Evolutionary conservation across 2,888 invertebrate species (phyloP), one percentile per base, ranked within the genome.

Genomic region (Rutpela maculata): DNA sequence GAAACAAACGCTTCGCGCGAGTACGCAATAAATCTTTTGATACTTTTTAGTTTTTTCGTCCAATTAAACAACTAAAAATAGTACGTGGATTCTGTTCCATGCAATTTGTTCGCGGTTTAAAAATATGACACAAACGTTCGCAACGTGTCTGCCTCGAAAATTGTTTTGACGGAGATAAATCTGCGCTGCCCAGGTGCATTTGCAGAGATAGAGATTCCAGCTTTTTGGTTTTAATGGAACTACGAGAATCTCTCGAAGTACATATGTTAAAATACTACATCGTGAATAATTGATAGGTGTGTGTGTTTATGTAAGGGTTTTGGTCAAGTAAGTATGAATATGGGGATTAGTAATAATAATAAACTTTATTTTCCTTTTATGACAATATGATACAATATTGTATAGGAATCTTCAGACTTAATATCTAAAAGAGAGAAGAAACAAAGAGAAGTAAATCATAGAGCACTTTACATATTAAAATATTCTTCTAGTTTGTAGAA

Each of bases 121-220:
- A 72, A 78, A 75, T 75, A 78, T 78, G 73, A 75, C 78, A 68
- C 57, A 67, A 77, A 71, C 69, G 70, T 69, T 77, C 60, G 77
- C 74, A 62, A 68, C 63, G 38, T 63, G 71, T 73, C 75, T 17
- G 50, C 38, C 18, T 65, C 72, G 72, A 74, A 75, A 70, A 75
- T 68, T 59, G 63, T 78, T 73, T 15, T 59, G 76, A 56, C 76
- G 63, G 60, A 73, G 73, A 76, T 63, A 68, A 43, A 76, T 74
- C 50, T 57, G 43, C 12, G 62, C 43, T 7, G 65, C 62, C 17
- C 63, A 72, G 62, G 72, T 22, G 63, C 22, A 67, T 10, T 22
- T n/a, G 6, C 22, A 7, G 17, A 38, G 17, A 17, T 38, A 35
- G 63, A 63, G 31, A 65, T 65, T 43, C n/a, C 43, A 7, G 65